Conservation (phyloP, 2,113 vertebrate genomes). For the Trinectes maculatus region DNA sequence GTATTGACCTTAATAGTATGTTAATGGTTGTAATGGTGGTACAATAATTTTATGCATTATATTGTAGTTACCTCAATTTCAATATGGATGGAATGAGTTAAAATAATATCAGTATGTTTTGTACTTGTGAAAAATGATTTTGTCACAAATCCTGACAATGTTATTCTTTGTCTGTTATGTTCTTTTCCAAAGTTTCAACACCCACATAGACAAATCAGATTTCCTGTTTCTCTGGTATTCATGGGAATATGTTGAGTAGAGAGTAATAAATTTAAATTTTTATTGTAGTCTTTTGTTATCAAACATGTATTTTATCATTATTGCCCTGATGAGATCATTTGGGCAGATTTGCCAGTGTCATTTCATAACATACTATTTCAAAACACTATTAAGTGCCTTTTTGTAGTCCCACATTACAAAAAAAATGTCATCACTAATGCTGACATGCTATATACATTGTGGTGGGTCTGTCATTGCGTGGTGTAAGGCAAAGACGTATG, state of each 20-base stretch:
- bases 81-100: constrained; percentile 20
- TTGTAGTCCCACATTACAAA: constrained; percentile 56
- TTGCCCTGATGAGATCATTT: not conserved
- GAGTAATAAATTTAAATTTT: not conserved
- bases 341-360: constrained; percentile 9
- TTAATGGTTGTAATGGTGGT: constrained; percentile 42
- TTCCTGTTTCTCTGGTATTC: constrained; percentile 9
- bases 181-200: not conserved
- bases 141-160: constrained; percentile 24
- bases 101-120: constrained; percentile 41
- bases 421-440: constrained; percentile 26
- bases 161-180: not conserved
- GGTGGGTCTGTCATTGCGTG: constrained; percentile 43
- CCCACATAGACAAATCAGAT: constrained; percentile 7
- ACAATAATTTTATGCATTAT: constrained; percentile 45
- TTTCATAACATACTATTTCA: constrained; percentile 33
- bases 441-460: constrained; percentile 48
- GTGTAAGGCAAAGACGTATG: constrained; percentile 15
- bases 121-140: constrained; percentile 26
- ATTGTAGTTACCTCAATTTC: constrained; percentile 46
- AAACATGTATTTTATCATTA: not conserved
- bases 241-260: constrained; percentile 31
- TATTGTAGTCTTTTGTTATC: not conserved
- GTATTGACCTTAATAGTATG: constrained; percentile 35
- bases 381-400: constrained; percentile 77